Evolutionary conservation across 2,888 invertebrate genomes (phyloP).

Genomic region (Mystacides longicornis): DNA sequence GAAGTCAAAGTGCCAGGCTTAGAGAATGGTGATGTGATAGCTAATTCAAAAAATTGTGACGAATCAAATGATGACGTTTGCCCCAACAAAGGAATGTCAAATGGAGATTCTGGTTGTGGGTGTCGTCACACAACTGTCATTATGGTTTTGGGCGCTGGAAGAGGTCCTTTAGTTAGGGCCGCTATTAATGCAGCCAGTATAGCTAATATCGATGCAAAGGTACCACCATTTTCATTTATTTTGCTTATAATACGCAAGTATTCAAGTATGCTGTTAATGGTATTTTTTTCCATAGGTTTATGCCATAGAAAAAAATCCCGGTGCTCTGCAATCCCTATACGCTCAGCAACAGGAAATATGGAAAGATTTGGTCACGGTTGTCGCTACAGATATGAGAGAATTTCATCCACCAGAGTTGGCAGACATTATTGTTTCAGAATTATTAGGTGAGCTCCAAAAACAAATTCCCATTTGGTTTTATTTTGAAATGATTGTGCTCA

Average conservation of each 20-base stretch:
- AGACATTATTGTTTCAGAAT: slow-evolving; percentile 92
- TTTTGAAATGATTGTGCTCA: too few relatives aligned
- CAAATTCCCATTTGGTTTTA: too few relatives aligned
- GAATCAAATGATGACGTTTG: neutral
- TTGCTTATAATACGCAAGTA: neutral
- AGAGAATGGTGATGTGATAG: neutral
- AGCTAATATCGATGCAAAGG: slow-evolving; percentile 56
- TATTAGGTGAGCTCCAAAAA: slow-evolving; percentile 63
- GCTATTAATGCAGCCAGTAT: slow-evolving; percentile 68
- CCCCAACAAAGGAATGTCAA: slow-evolving; percentile 10
- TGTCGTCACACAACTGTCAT: slow-evolving; percentile 45
- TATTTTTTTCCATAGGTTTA: slow-evolving; percentile 51
- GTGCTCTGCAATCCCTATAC: slow-evolving; percentile 79
- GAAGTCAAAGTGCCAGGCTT: neutral
- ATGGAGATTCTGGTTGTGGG: slow-evolving; percentile 30
- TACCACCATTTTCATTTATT: slow-evolving; percentile 2
- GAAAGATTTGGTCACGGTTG: slow-evolving; percentile 67
- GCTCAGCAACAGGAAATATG: slow-evolving; percentile 72
- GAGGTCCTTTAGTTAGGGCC: slow-evolving; percentile 92
- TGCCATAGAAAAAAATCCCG: slow-evolving; percentile 97
- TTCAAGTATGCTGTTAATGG: neutral
- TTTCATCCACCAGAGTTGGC: slow-evolving; percentile 78
- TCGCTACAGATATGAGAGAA: slow-evolving; percentile 81
- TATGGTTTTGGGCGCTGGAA: slow-evolving; percentile 90
- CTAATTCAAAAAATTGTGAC: neutral